phyloP scores from a whole-genome alignment of 2,797 vertebrate species.

The Notolabrus celidotus region DNA sequence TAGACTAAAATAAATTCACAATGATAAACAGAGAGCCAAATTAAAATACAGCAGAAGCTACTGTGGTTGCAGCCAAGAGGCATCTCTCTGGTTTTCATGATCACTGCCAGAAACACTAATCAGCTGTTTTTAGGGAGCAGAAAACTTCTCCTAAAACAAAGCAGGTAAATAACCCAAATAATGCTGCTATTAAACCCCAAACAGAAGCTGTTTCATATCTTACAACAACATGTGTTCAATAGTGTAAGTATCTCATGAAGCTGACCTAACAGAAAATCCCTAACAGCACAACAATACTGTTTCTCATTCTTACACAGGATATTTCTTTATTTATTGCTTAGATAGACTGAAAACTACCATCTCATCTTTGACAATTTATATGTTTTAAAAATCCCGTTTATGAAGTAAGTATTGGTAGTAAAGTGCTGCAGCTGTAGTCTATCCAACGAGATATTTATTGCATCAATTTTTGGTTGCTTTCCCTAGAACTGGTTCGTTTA shows the following conservation, averaged over 20 bases:
- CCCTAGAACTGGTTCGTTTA: conserved; percentile 43
- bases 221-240: too few relatives aligned
- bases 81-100: conserved; percentile 22
- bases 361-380: neutral
- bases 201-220: neutral
- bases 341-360: neutral
- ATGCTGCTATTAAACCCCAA: neutral
- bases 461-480: conserved; percentile 52
- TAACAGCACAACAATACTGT: too few relatives aligned
- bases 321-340: too few relatives aligned
- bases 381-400: conserved; percentile 1
- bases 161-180: neutral
- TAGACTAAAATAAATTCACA: too few relatives aligned
- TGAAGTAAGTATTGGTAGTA: conserved; percentile 3
- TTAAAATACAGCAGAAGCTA: conserved; percentile 9
- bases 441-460: conserved; percentile 44
- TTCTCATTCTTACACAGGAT: too few relatives aligned
- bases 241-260: too few relatives aligned
- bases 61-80: conserved; percentile 10
- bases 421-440: conserved; percentile 46
- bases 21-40: neutral
- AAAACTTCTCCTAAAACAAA: conserved; percentile 9
- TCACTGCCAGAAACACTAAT: conserved; percentile 29
- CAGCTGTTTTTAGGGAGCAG: conserved; percentile 21
- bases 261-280: too few relatives aligned